These are phyloP conservation scores for Spilarctia lutea DNA, from an alignment of 2,888 invertebrate genomes.

Conservation along the genomic window DNA sequence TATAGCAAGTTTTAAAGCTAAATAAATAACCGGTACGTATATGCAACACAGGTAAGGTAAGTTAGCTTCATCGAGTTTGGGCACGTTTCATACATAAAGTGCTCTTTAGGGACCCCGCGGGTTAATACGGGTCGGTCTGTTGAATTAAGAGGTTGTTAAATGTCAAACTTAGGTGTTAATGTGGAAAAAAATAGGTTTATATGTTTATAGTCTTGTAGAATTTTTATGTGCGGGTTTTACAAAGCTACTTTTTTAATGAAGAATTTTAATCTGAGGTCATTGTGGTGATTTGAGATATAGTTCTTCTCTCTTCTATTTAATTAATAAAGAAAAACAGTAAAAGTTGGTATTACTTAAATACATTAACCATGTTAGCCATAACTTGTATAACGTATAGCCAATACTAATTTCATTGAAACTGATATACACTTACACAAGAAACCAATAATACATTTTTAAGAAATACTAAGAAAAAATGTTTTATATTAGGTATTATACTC, in stretches of 20 bases:
- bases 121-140: constrained; percentile 47
- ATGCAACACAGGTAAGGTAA: constrained; percentile 24
- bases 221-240: not conserved
- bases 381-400: no score
- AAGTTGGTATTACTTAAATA: no score
- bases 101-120: constrained; percentile 36
- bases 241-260: not conserved
- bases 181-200: constrained; percentile 25
- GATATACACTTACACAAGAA: no score
- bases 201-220: constrained; percentile 1
- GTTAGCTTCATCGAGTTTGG: constrained; percentile 29
- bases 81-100: constrained; percentile 54
- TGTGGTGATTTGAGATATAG: not conserved
- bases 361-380: no score
- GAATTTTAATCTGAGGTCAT: not conserved
- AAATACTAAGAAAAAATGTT: no score
- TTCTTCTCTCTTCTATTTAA: no score
- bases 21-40: constrained; percentile 7
- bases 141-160: constrained; percentile 41
- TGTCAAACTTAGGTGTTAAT: constrained; percentile 21
- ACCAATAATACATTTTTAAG: no score
- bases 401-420: no score
- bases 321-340: no score
- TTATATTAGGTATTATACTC: no score
- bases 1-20: constrained; percentile 16